A percentile compares a stretch with the other conserved stretches of the same genome.
Conservation (phyloP, 2,113 vertebrate species). For the Hypomesus transpacificus region DNA sequence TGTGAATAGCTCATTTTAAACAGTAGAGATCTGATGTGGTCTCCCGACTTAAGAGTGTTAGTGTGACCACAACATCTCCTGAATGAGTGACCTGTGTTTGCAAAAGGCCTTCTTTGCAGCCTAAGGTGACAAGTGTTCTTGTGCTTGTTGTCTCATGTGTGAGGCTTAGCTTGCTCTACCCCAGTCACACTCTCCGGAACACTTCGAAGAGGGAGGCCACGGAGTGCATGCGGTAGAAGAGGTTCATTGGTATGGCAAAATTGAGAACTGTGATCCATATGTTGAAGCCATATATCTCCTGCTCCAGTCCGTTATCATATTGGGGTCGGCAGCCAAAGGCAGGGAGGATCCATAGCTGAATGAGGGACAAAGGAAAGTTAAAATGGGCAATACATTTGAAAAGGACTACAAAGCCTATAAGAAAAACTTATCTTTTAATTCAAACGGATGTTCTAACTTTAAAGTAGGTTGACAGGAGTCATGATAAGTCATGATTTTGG, state of each 20-base stretch:
- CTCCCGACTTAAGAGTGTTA: slow-evolving; percentile 43
- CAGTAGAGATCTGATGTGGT: background rate
- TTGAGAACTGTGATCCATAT: slow-evolving; percentile 95
- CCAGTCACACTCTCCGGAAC: slow-evolving; percentile 81
- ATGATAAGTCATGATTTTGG: no score
- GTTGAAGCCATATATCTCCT: slow-evolving; percentile 88
- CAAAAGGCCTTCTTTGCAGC: slow-evolving; percentile 28
- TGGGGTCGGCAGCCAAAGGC: slow-evolving; percentile 95
- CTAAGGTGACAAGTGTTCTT: slow-evolving; percentile 35
- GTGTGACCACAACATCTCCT: slow-evolving; percentile 42
- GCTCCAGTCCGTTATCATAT: slow-evolving; percentile 92
- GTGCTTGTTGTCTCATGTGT: slow-evolving; percentile 30
- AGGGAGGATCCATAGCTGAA: slow-evolving; percentile 92
- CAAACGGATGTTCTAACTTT: no score
- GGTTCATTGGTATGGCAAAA: slow-evolving; percentile 91
- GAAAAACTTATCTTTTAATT: no score
- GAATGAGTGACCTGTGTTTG: slow-evolving; percentile 43
- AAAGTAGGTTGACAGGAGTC: no score
- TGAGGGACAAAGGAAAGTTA: slow-evolving; percentile 7
- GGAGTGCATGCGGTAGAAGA: slow-evolving; percentile 98
- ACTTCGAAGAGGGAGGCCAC: slow-evolving; percentile 94
- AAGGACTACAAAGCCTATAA: no score
- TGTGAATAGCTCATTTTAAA: background rate
- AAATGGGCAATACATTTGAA: background rate
- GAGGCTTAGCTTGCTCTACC: slow-evolving; percentile 10